These are phyloP conservation scores for Lycaon pictus DNA, from an alignment of 2,113 vertebrate species.

Conservation along the genomic window DNA sequence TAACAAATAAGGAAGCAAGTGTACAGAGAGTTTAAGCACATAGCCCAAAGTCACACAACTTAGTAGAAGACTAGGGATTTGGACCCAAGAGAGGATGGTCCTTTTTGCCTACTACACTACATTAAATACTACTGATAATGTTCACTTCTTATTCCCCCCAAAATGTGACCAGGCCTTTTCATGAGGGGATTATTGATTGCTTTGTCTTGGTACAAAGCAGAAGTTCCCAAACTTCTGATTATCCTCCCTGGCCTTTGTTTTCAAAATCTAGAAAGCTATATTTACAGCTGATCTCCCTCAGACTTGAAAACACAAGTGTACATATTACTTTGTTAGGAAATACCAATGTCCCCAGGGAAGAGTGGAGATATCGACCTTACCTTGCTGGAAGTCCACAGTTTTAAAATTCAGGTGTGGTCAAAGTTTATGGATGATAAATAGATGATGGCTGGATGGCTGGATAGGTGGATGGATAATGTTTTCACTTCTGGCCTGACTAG, in stretches of 20 bases:
- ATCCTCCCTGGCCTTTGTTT: neutral
- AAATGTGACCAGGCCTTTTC: neutral
- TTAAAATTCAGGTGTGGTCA: neutral
- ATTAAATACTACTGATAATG: neutral
- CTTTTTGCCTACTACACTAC: neutral
- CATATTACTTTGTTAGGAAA: neutral
- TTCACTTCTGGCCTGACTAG: neutral
- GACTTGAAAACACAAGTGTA: neutral
- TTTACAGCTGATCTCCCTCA: neutral
- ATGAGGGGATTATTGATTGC: neutral
- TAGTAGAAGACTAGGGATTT: neutral
- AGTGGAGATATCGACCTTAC: no score
- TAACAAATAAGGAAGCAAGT: neutral
- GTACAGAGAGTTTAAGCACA: neutral
- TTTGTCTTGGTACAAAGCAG: neutral
- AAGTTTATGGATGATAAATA: neutral
- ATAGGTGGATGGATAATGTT: neutral
- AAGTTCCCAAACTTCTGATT: neutral
- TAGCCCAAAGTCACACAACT: neutral
- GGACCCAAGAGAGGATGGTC: fast-evolving
- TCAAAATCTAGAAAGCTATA: neutral
- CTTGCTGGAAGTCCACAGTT: neutral
- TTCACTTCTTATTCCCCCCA: neutral
- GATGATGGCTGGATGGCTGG: neutral
- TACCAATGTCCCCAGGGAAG: neutral